Evolutionary conservation across 2,113 vertebrate genomes (phyloP), one percentile per base, ranked within the genome.

Genomic region (Cinclus mexicanus): DNA sequence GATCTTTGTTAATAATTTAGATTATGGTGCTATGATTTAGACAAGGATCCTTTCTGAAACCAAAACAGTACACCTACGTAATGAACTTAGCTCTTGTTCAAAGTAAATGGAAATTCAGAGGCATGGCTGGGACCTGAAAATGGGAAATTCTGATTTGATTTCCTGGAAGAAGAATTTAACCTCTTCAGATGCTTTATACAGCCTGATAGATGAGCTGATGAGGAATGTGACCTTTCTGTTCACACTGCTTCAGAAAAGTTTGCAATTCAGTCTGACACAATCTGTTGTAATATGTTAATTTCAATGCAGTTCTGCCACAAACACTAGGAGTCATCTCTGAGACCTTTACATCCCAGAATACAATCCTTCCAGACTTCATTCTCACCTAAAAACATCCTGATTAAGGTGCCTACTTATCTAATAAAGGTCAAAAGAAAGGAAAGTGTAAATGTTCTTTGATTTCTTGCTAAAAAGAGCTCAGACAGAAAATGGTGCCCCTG

Each of bases 281-380:
- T 89, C 70, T 87, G 60, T 83, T 93, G 95, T 94, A 96, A 95
- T 97, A 98, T 97, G 97, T 97, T 97, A 98, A 98, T 98, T 98
- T 95, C 77, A 11, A 95, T 68, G 83, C 70, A 94, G 47, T 78
- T 95, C 61, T 97, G 92, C 85, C 91, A 97, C 90, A 97, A 96
- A 95, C 92, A 96, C 86, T 95, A 82, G 89, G 64, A 24, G 69
- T 97, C 95, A 97, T 97, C 76, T 65, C 89, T 59, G 87, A 95
- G 95, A 97, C 92, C 90, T 97, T 97, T 97, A 91, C 33, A 61
- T 91, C 47, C 52, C 85, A 72, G 92, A 95, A 95, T 42, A 93
- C 14, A 94, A 84, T 87, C 53, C 71, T 94, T 96, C 71, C 74
- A 96, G 83, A 90, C 44, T 55, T 87, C 5, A 11, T 41, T 94